These are phyloP conservation scores for Hapalemur alaotrensis DNA, from an alignment of 2,797 vertebrate species.

Conservation along the genomic window DNA sequence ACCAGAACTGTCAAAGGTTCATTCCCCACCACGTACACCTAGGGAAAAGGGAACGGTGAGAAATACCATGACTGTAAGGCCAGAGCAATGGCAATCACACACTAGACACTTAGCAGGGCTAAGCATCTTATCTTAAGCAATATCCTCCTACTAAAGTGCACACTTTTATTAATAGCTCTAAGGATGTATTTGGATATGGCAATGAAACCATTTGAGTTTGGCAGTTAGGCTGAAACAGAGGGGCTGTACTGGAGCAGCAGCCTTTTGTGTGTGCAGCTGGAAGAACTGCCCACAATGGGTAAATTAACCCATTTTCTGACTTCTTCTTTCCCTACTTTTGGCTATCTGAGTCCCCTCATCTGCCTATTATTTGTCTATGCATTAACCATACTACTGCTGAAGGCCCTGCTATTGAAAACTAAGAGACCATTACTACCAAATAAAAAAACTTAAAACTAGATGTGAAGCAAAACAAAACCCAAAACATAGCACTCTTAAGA, in stretches of 20 bases:
- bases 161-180: neutral
- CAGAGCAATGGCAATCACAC: neutral
- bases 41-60: slow-evolving; percentile 51
- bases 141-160: neutral
- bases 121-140: neutral
- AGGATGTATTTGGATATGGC: neutral
- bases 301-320: neutral
- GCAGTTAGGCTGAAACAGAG: neutral
- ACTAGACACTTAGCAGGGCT: neutral
- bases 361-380: neutral
- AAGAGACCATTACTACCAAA: neutral
- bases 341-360: neutral
- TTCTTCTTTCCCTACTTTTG: neutral
- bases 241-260: neutral
- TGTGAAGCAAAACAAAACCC: neutral
- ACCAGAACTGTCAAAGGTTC: slow-evolving; percentile 86
- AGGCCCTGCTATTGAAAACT: neutral
- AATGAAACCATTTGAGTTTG: neutral
- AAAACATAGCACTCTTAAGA: slow-evolving; percentile 17
- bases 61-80: neutral
- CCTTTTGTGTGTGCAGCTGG: neutral
- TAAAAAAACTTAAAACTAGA: slow-evolving; percentile 33
- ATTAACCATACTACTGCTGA: neutral
- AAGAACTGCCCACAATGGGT: neutral
- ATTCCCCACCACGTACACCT: slow-evolving; percentile 95